phyloP scores from a whole-genome alignment of 2,113 vertebrate species.

The Eulemur macaco region DNA sequence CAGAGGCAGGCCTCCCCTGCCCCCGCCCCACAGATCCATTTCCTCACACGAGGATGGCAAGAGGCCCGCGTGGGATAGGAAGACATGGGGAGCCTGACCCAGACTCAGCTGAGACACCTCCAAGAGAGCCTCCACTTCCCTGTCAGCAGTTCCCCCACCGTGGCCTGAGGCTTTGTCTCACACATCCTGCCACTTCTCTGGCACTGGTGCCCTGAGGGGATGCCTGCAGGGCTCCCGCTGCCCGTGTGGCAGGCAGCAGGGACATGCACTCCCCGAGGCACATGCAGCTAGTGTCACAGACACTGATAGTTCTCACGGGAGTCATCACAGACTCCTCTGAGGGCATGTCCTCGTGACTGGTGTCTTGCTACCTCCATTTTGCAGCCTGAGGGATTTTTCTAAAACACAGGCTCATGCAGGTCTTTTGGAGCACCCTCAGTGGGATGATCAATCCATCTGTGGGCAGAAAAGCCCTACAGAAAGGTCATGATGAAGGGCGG shows the following conservation, averaged over 20 bases:
- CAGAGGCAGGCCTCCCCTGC: neutral
- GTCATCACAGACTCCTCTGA: neutral
- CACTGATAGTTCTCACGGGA: neutral
- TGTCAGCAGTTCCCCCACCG: neutral
- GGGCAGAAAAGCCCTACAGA: neutral
- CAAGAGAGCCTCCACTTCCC: neutral
- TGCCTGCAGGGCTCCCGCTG: neutral
- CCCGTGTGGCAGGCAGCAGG: accelerated
- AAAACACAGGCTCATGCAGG: neutral
- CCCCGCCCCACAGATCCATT: neutral
- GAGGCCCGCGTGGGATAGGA: neutral
- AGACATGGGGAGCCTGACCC: neutral
- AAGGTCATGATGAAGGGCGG: neutral
- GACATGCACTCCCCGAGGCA: neutral
- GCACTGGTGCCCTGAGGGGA: accelerated
- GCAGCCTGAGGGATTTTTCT: neutral
- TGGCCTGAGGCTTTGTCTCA: neutral
- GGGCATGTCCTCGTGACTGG: too few relatives aligned
- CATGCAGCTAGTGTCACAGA: neutral
- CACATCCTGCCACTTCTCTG: neutral
- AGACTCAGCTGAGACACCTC: neutral
- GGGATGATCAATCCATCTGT: neutral
- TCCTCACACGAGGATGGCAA: neutral
- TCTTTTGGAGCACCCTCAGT: neutral
- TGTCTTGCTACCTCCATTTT: neutral